Conservation (phyloP, 1,140 invertebrate species). For the Pseudomyrmex gracilis region DNA sequence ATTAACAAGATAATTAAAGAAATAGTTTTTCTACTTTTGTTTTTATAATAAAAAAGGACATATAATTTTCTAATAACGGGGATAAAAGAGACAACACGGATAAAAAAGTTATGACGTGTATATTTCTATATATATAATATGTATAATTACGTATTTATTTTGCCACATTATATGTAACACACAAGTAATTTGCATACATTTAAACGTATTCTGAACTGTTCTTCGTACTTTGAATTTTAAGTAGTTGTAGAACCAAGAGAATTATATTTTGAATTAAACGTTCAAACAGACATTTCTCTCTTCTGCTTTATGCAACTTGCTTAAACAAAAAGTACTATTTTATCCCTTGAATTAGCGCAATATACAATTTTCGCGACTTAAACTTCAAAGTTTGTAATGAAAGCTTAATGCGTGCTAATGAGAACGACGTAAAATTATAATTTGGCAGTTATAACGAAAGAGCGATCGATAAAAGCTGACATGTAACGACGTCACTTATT, state of each 20-base stretch:
- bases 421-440: conserved; percentile 21
- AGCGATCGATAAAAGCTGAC: background rate
- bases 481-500: background rate
- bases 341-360: background rate
- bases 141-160: too few species aligned
- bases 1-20: background rate
- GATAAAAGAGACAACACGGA: too few species aligned
- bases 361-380: background rate
- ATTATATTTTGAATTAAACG: too few species aligned
- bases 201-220: too few species aligned
- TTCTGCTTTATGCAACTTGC: background rate
- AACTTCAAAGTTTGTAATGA: conserved; percentile 30
- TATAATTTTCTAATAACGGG: too few species aligned
- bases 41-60: background rate
- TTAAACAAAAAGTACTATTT: conserved; percentile 4
- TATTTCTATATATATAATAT: too few species aligned
- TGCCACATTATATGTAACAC: too few species aligned
- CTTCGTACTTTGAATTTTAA: too few species aligned
- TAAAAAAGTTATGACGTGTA: too few species aligned
- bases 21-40: background rate
- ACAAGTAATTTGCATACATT: too few species aligned
- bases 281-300: too few species aligned
- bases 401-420: background rate
- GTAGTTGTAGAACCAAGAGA: too few species aligned
- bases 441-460: background rate